phyloP scores from a whole-genome alignment of 2,797 vertebrate genomes.

The Myioborus miniatus region DNA sequence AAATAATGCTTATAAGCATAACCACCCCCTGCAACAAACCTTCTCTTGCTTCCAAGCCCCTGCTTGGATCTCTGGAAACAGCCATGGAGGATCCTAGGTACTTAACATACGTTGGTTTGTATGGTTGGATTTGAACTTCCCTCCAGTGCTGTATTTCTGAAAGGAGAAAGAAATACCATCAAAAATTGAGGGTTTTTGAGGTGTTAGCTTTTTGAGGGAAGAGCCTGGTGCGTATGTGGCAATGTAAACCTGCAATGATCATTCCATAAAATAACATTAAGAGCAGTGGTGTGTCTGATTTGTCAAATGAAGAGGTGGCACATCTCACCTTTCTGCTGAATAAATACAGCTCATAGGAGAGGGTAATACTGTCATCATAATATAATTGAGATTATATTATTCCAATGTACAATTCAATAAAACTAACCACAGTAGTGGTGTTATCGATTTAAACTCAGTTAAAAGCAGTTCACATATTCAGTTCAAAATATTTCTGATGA shows the following conservation, averaged over 20 bases:
- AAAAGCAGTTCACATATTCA: conserved; percentile 62
- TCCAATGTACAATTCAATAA: conserved; percentile 63
- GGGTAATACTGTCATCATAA: conserved; percentile 58
- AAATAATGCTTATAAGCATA: neutral
- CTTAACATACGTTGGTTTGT: fast-evolving
- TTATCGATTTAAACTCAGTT: conserved; percentile 66
- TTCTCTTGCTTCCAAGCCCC: neutral
- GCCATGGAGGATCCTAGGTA: neutral
- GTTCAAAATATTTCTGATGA: conserved; percentile 65
- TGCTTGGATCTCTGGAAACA: neutral
- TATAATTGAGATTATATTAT: conserved; percentile 69
- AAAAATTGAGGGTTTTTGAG: neutral
- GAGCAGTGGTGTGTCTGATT: conserved; percentile 7
- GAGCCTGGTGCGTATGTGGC: neutral
- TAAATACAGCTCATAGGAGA: conserved; percentile 24
- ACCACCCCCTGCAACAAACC: neutral
- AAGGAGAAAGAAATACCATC: neutral
- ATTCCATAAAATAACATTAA: conserved; percentile 25
- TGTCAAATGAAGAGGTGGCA: conserved; percentile 11
- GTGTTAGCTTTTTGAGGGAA: conserved; percentile 1
- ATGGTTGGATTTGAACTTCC: neutral
- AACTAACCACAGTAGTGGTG: conserved; percentile 54
- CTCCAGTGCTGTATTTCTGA: neutral
- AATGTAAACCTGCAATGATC: neutral
- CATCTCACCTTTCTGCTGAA: conserved; percentile 16